phyloP scores from a whole-genome alignment of 2,797 vertebrate species.

The Oreochromis mossambicus region DNA sequence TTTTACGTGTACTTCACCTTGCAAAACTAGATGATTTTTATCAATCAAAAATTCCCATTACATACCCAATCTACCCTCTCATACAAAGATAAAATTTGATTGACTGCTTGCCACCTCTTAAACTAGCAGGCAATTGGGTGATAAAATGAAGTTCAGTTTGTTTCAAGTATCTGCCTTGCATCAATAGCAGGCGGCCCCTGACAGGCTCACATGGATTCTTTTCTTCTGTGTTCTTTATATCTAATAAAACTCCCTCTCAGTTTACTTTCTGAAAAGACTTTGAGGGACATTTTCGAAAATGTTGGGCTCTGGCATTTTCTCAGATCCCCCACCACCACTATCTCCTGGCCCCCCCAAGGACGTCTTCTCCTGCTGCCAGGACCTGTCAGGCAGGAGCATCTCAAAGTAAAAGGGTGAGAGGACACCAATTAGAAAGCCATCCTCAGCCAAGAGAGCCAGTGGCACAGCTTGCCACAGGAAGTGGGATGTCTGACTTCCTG shows the following conservation, averaged over 20 bases:
- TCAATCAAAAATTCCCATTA: not conserved
- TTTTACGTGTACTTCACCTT: not conserved
- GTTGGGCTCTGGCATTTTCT: conserved; percentile 82
- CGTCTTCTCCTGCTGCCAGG: conserved; percentile 90
- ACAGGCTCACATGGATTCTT: conserved; percentile 18
- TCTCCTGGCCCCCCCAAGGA: conserved; percentile 82
- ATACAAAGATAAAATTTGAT: conserved; percentile 57
- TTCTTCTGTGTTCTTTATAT: conserved; percentile 66
- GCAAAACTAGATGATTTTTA: not conserved
- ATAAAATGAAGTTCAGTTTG: conserved; percentile 81
- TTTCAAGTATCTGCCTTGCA: conserved; percentile 69
- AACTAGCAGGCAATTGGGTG: conserved; percentile 72
- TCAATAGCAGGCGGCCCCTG: conserved; percentile 62
- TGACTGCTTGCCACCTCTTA: conserved; percentile 69
- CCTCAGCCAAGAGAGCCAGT: conserved; percentile 85
- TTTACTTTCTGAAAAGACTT: conserved; percentile 74
- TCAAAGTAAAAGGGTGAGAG: conserved; percentile 89
- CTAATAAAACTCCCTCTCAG: conserved; percentile 70
- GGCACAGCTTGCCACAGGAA: conserved; percentile 91
- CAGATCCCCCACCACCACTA: conserved; percentile 81
- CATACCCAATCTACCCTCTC: conserved; percentile 2
- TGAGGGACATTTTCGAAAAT: conserved; percentile 74
- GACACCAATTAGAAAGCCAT: conserved; percentile 97
- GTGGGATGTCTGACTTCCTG: conserved; percentile 84
- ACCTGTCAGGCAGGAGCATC: conserved; percentile 91